These are phyloP conservation scores for Rhabdophis nuchalis DNA, from an alignment of 2,797 vertebrate species.

Conservation along the genomic window DNA sequence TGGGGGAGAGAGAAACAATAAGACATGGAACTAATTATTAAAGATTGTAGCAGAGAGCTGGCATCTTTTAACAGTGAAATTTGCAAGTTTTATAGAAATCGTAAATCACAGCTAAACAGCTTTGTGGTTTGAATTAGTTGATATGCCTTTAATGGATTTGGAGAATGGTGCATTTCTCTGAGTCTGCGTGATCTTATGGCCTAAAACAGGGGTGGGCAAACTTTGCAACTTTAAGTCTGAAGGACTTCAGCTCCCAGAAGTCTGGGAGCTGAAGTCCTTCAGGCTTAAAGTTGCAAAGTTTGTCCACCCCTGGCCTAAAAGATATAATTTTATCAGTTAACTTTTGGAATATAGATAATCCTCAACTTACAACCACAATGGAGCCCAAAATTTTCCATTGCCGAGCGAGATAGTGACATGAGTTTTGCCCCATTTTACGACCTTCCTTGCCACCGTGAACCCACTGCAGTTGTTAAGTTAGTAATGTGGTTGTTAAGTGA, in stretches of 20 bases:
- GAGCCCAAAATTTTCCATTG: neutral
- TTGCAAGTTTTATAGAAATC: neutral
- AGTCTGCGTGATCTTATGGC: too few relatives aligned
- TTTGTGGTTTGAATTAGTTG: neutral
- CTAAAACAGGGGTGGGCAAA: too few relatives aligned
- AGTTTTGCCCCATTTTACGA: neutral
- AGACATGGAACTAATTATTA: neutral
- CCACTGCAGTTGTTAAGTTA: neutral
- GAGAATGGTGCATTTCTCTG: neutral
- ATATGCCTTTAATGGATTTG: neutral
- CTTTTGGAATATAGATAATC: neutral
- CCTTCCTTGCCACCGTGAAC: neutral
- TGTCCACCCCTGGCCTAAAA: too few relatives aligned
- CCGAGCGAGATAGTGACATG: neutral
- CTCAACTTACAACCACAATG: neutral
- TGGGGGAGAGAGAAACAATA: neutral
- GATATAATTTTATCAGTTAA: neutral
- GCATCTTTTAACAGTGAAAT: neutral
- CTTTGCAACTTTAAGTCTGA: too few relatives aligned
- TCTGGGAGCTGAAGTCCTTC: too few relatives aligned
- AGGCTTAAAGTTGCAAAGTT: too few relatives aligned
- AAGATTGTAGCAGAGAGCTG: neutral
- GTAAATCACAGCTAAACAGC: neutral
- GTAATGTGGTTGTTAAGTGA: neutral
- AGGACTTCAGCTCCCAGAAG: too few relatives aligned